A percentile compares a stretch with the other conserved stretches of the same genome.
phyloP scores from a whole-genome alignment of 2,797 vertebrate genomes.

The Carduelis carduelis region DNA sequence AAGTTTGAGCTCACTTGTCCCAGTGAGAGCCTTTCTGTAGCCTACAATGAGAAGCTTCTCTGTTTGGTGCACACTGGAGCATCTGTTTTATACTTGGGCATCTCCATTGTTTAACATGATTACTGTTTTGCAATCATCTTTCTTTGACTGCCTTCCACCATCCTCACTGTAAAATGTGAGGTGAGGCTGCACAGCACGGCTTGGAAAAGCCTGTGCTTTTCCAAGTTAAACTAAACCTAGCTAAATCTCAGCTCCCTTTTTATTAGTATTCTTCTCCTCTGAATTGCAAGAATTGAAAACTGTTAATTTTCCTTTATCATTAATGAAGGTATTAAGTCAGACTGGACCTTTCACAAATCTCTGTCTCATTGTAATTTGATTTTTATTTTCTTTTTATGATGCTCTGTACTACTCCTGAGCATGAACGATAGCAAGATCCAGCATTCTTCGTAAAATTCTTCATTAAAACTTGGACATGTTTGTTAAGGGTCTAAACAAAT shows the following conservation, averaged over 20 bases:
- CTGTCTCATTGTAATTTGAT: neutral
- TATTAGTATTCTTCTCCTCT: neutral
- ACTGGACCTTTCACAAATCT: neutral
- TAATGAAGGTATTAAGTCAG: constrained; percentile 27
- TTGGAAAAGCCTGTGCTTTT: neutral
- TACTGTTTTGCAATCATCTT: neutral
- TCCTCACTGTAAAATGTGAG: neutral
- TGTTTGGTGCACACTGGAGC: neutral
- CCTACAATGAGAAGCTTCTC: neutral
- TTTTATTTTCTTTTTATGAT: constrained; percentile 26
- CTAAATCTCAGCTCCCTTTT: neutral
- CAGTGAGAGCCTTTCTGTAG: constrained; percentile 20
- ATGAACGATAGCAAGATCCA: neutral
- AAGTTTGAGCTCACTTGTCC: neutral
- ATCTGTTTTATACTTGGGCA: neutral
- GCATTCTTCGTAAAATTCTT: constrained; percentile 11
- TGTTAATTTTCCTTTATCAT: constrained; percentile 13
- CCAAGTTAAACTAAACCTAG: neutral
- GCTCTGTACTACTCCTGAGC: neutral
- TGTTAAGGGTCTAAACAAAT: neutral
- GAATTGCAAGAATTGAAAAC: neutral
- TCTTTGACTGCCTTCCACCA: neutral
- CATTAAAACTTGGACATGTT: neutral
- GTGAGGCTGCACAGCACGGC: neutral
- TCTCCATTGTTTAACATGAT: neutral